phyloP scores from a whole-genome alignment of 2,113 vertebrate species.

The Actenoides hombroni region DNA sequence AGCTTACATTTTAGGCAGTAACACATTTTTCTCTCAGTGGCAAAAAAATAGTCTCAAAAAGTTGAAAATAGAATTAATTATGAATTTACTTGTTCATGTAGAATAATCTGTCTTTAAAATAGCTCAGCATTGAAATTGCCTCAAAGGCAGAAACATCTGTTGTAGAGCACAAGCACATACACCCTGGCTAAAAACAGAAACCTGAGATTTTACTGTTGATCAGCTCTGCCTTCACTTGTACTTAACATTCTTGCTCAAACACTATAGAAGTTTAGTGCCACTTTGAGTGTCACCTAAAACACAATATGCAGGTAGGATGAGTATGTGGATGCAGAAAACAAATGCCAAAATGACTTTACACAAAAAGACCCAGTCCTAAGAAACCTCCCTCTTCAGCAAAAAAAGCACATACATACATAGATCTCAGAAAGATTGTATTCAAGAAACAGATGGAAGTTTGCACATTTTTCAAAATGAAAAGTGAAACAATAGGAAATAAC shows the following conservation, averaged over 20 bases:
- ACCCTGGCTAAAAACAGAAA: conserved; percentile 60
- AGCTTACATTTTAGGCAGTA: background rate
- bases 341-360: conserved; percentile 15
- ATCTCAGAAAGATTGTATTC: conserved; percentile 56
- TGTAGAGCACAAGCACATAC: conserved; percentile 28
- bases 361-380: conserved; percentile 1
- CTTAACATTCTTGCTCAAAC: background rate
- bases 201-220: conserved; percentile 53
- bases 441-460: conserved; percentile 65
- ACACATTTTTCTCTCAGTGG: background rate
- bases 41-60: conserved; percentile 20
- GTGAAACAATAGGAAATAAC: conserved; percentile 12
- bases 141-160: conserved; percentile 72
- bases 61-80: conserved; percentile 61
- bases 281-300: background rate
- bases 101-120: conserved; percentile 69
- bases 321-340: background rate
- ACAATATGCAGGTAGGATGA: background rate
- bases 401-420: conserved; percentile 27
- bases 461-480: conserved; percentile 53
- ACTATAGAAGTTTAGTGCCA: background rate
- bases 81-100: conserved; percentile 65
- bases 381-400: conserved; percentile 38
- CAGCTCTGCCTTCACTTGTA: background rate
- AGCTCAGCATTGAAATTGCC: conserved; percentile 61